Base-by-base conservation (phyloP, 2,797 vertebrate genomes). In the Phyllotis vaccarum region DNA sequence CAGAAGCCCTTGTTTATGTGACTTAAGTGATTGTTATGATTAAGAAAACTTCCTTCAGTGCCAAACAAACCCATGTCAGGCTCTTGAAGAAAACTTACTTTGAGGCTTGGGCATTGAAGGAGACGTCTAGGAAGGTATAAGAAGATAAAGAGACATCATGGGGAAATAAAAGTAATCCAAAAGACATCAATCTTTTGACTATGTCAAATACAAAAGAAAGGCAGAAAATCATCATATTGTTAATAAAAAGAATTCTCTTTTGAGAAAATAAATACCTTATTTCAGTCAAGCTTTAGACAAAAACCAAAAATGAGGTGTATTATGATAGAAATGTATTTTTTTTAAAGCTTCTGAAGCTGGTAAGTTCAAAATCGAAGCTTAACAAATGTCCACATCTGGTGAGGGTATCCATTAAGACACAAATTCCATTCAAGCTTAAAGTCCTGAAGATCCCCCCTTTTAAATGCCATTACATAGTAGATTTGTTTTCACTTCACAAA, bases 401-500 rank as follows among this genome's bases (percentile, higher is more conserved):
- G 13, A 66, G 68, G 11, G 31, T 82, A 5, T 46, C 75, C 64
- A 43, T n/a, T 56, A 13, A 40, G 19, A 16, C 6, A 11, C 11
- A 16, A 54, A 60, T 43, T 5, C 13, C 11, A 4, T 43, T 70
- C 7, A 11, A 2, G 6, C 27, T 46, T 46, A 54, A 43, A 40
- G 5, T 78, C 52, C 40, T n/a, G 24, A 27, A 89, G 1, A 21
- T 0, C 0, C 3, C 0, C 3, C 70, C 13, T 40, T 49, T 29
- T 64, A 70, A 52, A 85, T 24, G 7, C 13, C 10, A 46, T 31
- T 19, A 2, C 72, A 64, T 37, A 70, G 17, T 14, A 3, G 13
- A 27, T 78, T 60, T n/a, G 2, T 14, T 88, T 95, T 85, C 3
- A 29, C 40, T 10, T 29, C n/a, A 12, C 49, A 27, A 62, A 54